phyloP scores from a whole-genome alignment of 2,797 vertebrate genomes.

The Pristis pectinata region DNA sequence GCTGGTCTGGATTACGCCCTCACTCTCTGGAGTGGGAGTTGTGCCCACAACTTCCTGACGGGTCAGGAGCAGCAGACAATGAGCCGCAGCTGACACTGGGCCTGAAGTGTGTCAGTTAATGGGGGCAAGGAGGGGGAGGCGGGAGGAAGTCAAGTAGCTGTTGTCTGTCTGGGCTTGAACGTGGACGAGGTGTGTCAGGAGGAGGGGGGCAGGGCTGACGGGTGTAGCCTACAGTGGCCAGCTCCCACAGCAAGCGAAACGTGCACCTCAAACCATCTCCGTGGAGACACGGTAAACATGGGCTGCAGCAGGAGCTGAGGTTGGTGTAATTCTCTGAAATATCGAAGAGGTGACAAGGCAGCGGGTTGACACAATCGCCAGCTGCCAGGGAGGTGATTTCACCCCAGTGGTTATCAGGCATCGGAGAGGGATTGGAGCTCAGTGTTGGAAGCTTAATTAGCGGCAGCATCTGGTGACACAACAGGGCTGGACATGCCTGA shows the following conservation, averaged over 20 bases:
- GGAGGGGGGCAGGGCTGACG: too few species aligned
- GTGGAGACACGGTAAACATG: neutral
- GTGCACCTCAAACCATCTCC: neutral
- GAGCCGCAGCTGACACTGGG: too few species aligned
- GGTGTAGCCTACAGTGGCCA: neutral
- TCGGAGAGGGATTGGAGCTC: neutral
- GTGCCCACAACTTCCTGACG: neutral
- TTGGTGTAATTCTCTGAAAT: neutral
- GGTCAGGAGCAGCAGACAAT: neutral
- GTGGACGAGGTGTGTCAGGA: too few species aligned
- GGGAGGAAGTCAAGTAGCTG: too few species aligned
- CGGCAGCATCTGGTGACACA: neutral
- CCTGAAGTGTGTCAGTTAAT: too few species aligned
- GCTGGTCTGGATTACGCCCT: neutral
- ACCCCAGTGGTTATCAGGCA: neutral
- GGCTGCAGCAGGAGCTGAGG: neutral
- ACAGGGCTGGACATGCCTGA: neutral
- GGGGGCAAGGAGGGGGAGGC: neutral
- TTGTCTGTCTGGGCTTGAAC: too few species aligned
- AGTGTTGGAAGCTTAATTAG: neutral
- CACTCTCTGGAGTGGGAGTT: neutral
- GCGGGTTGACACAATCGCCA: neutral
- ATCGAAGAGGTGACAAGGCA: neutral
- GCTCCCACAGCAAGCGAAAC: neutral
- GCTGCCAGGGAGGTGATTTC: neutral